Evolutionary conservation across 2,888 invertebrate species (phyloP), one percentile per base, ranked within the genome.

Genomic region (Leuctra nigra): DNA sequence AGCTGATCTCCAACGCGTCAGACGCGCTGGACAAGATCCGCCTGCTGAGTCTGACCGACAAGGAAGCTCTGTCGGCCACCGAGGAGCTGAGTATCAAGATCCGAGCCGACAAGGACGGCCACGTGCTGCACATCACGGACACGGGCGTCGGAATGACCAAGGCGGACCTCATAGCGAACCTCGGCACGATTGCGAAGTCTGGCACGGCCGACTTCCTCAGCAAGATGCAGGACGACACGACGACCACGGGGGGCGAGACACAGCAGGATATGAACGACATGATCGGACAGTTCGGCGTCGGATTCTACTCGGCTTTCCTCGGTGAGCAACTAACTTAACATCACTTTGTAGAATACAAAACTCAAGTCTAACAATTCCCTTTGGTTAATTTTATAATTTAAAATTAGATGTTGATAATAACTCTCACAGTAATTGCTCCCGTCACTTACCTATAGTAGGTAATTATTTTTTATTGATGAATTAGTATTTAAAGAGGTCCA

Each of bases 271-370:
- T 91, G 76, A 93, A 88, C 70, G 98, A 99, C 75, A 89, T 99
- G 85, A 99, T 99, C 75, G 99, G 99, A 3, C 96, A 97, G 75
- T 99, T 99, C 76, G 99, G 99, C 70, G 99, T 99, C 63, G 99
- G 99, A 59, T 99, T 99, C 77, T 99, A 99, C 75, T 98, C 98
- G 0, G 87, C 96, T 2, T 99, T 99, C 78, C 80, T 94, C 54
- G 72, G 70, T 71, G 63, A 63, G 63, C n/a, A n/a, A n/a, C n/a
- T n/a, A n/a, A n/a, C n/a, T n/a, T n/a, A n/a, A n/a, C n/a, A n/a
- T n/a, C n/a, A n/a, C n/a, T n/a, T n/a, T n/a, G n/a, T n/a, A n/a
- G n/a, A n/a, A n/a, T n/a, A n/a, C n/a, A n/a, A n/a, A n/a, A n/a
- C n/a, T n/a, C n/a, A n/a, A n/a, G n/a, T n/a, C n/a, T n/a, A n/a